phyloP scores from a whole-genome alignment of 1,140 invertebrate genomes.

The Ectropis grisescens region DNA sequence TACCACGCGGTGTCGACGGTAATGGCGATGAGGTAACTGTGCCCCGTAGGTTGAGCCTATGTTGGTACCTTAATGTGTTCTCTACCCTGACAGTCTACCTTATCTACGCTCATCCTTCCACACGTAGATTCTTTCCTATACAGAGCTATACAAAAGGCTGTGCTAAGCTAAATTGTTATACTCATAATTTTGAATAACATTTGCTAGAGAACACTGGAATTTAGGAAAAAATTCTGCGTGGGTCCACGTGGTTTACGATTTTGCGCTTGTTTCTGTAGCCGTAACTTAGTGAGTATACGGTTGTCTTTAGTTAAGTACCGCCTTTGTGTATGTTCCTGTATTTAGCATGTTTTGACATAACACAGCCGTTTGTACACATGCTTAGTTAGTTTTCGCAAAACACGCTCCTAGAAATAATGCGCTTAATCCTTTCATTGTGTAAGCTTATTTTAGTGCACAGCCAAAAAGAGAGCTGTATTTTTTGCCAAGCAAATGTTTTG shows the following conservation, averaged over 20 bases:
- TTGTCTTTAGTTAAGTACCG: too few species aligned
- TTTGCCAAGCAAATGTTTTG: too few species aligned
- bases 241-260: too few species aligned
- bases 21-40: slow-evolving; percentile 89
- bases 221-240: too few species aligned
- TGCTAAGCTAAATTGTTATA: too few species aligned
- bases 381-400: slow-evolving; percentile 3
- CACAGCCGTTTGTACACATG: slow-evolving; percentile 9
- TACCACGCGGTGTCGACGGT: slow-evolving; percentile 93
- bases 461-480: too few species aligned
- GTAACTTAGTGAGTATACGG: too few species aligned
- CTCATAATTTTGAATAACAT: too few species aligned
- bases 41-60: slow-evolving; percentile 43
- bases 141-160: too few species aligned
- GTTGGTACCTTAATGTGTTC: slow-evolving; percentile 19
- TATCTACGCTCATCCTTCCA: slow-evolving; percentile 15
- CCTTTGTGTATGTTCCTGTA: slow-evolving; percentile 8
- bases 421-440: slow-evolving; percentile 8
- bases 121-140: slow-evolving; percentile 16
- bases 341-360: slow-evolving; percentile 18
- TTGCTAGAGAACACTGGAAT: too few species aligned
- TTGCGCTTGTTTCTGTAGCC: too few species aligned
- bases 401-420: slow-evolving; percentile 5
- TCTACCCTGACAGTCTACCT: slow-evolving; percentile 10
- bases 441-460: too few species aligned